Evolutionary conservation across 2,888 invertebrate species (phyloP).

Genomic region (Luperina testacea): DNA sequence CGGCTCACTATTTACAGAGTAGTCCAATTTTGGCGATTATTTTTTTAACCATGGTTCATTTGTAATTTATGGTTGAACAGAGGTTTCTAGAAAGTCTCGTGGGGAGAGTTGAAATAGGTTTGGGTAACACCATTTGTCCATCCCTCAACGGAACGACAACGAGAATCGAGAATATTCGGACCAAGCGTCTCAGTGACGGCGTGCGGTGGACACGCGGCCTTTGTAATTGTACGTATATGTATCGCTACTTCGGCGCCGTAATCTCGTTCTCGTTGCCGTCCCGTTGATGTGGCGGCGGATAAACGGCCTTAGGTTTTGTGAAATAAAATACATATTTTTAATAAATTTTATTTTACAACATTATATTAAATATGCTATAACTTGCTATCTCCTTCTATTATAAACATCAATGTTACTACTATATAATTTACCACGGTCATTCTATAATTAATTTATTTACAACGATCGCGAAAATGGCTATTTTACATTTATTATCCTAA

Average conservation of each 20-base stretch:
- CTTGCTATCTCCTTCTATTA: slow-evolving; percentile 70
- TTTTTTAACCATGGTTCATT: neutral
- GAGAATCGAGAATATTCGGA: neutral
- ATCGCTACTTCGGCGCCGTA: too few species aligned
- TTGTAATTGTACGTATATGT: too few species aligned
- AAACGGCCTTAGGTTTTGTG: neutral
- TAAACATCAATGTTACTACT: slow-evolving; percentile 77
- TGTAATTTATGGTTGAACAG: neutral
- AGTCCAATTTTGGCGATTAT: neutral
- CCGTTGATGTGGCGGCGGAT: neutral
- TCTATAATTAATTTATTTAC: slow-evolving; percentile 70
- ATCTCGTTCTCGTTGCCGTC: neutral
- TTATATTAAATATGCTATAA: slow-evolving; percentile 70
- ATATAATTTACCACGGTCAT: slow-evolving; percentile 62
- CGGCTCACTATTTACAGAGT: neutral
- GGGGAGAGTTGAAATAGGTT: neutral
- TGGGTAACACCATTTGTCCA: too few species aligned
- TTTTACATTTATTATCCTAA: slow-evolving; percentile 52
- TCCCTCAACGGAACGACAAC: too few species aligned
- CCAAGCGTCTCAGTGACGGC: neutral
- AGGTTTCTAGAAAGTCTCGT: neutral
- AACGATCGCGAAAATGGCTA: slow-evolving; percentile 56
- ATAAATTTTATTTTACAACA: slow-evolving; percentile 78
- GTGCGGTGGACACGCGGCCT: neutral
- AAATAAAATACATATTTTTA: slow-evolving; percentile 43